Evolutionary conservation across 2,113 vertebrate species (phyloP), one percentile per base, ranked within the genome.

Genomic region (Oreotrochilus melanogaster): DNA sequence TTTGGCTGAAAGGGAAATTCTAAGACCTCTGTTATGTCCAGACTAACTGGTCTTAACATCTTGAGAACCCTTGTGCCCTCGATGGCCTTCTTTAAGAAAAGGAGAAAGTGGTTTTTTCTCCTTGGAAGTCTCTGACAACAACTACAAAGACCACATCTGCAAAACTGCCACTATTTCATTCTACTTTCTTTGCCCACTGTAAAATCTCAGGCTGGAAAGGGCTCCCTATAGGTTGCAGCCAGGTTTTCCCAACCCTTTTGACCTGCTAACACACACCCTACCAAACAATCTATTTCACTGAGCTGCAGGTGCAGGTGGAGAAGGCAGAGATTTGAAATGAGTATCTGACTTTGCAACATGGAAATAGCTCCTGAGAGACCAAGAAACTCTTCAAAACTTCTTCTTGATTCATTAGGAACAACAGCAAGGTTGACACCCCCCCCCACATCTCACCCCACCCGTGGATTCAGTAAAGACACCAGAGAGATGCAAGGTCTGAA

Each of bases 361-460:
- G 90, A 85, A 93, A 88, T 50, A 1, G 93, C 89, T 88, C 89
- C 94, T 88, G 78, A 86, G 93, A 96, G 93, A 93, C 78, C 3
- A 71, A 85, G 91, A 50, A 76, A 75, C 67, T 79, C 87, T 95
- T 87, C 91, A 88, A 45, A 97, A 93, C 50, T 88, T 86, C 91
- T 96, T 57, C 89, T 93, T 80, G 93, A 96, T 95, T 95, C 94
- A 95, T 80, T 79, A 92, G 91, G 90, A 97, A 74, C 87, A 88
- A 71, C 91, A 93, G 76, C 78, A 79, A 89, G 73, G 85, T 89
- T 92, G 96, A 92, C 92, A 92, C 89, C 67, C 87, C 89, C 89
- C 87, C 91, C 88, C 93, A 89, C 84, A 7, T 78, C 81, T 67
- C 94, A 86, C 92, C 94, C 96, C 92, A 94, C 93, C 94, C 75